phyloP scores from a whole-genome alignment of 2,113 vertebrate genomes.

The Aegotheles bennettii region DNA sequence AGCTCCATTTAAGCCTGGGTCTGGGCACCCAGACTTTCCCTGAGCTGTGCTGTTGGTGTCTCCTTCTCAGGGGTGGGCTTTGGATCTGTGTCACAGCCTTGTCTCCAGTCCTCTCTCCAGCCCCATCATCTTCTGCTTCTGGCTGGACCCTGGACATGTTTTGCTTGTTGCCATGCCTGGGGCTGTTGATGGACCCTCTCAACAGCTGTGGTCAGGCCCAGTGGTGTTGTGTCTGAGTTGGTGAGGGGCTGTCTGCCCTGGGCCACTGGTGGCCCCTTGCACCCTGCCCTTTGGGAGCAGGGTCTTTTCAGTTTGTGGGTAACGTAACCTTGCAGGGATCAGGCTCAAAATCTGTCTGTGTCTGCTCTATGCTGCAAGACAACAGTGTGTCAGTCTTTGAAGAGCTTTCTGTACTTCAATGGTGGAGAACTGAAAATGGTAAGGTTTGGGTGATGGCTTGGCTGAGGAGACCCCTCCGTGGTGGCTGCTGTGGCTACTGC shows the following conservation, averaged over 20 bases:
- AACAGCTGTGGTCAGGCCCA: fast-evolving
- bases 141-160: not conserved
- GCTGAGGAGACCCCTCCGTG: not conserved
- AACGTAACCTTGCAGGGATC: not conserved
- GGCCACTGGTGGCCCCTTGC: too few relatives aligned
- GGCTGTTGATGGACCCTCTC: not conserved
- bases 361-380: not conserved
- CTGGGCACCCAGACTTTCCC: fast-evolving
- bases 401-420: not conserved
- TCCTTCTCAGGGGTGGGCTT: not conserved
- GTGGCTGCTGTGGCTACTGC: not conserved
- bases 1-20: not conserved
- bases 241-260: too few relatives aligned
- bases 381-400: not conserved
- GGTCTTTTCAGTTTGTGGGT: too few relatives aligned
- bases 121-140: not conserved
- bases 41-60: not conserved
- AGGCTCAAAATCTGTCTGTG: fast-evolving
- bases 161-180: not conserved
- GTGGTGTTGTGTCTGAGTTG: not conserved
- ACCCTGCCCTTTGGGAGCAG: not conserved
- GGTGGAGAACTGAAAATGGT: not conserved
- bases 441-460: not conserved
- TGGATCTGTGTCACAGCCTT: too few relatives aligned
- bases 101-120: too few relatives aligned